Evolutionary conservation across 1,140 invertebrate species (phyloP), one percentile per base, ranked within the genome.

Genomic region (Tribolium madens): DNA sequence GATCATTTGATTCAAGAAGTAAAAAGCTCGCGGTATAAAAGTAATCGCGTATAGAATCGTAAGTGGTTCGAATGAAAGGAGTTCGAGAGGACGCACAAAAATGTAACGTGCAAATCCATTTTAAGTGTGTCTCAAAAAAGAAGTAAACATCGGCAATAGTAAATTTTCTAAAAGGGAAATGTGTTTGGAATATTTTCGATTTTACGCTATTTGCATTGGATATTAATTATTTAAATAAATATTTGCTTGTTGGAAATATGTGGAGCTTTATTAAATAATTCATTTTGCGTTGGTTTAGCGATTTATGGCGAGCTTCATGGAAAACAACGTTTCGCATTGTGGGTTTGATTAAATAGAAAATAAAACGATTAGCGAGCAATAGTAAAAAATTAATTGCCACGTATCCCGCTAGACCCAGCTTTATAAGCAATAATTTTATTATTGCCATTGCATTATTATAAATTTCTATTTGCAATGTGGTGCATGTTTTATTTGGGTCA

Each of bases 201-300:
- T n/a, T n/a, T n/a, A n/a, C 15, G 21, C 0, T 33, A 14, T 64
- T 33, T 7, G 57, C 10, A n/a, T n/a, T 13, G n/a, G n/a, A 3
- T 14, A 7, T 64, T 64, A 64, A 64, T 64, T 64, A 64, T 64
- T 64, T 64, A 64, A 64, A 64, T 26, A 64, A 64, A 64, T 64
- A 64, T 64, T 64, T 64, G 26, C 26, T 2, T 13, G 33, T 64
- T 9, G 9, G 57, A 64, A 64, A 64, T 57, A 33, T 71, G 69
- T 71, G 47, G 36, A 71, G 69, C 26, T 46, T 71, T 50, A 71
- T 50, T 47, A 47, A 71, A 71, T 47, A 71, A 71, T 71, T 71
- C 21, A 71, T 48, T 47, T 71, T 3, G 18, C 33, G 33, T 47
- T 47, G 47, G 69, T 21, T 71, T 36, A 21, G 12, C 17, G 47